Base-by-base conservation (phyloP, 2,113 vertebrate genomes). In the Nesoenas mayeri region DNA sequence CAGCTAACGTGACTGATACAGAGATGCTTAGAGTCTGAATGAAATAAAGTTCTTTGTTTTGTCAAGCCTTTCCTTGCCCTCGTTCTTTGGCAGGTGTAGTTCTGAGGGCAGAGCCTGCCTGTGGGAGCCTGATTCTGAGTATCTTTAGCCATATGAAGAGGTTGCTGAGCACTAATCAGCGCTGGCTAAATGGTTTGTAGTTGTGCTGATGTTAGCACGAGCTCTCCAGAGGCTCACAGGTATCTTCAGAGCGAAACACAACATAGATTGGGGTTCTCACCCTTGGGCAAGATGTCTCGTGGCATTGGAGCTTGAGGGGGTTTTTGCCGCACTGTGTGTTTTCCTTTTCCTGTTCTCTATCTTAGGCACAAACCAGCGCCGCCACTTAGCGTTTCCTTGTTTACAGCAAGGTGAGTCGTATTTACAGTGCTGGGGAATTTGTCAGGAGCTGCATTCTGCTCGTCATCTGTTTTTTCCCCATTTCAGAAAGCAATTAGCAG, bases 371-470 rank as follows among this genome's bases (percentile, higher is more conserved):
- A 54, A 31, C 66, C 75, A 26, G 87, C 66, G 26, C 40, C 4
- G 3, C 67, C 72, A 38, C 61, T 95, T n/a, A 82, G 78, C 92
- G 79, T 85, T 79, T 56, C 71, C 89, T 93, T 95, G 93, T 96
- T 97, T 92, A 95, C 92, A 96, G 94, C 93, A 64, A 96, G 93
- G 96, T 97, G 95, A 97, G 95, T 34, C 34, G 25, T 92, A 96
- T 94, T 95, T 96, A 96, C 96, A 95, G 93, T 38, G 88, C 93
- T 25, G 61, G 60, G 90, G 86, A 94, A 94, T 85, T 82, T 84
- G 93, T 96, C 96, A 83, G 91, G 91, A 94, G 83, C 93, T 77
- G 95, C 95, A 74, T 96, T 94, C 95, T 79, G 79, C 85, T 96
- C 64, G 1, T 96, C 94, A 91, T 71, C 93, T 94, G 81, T 75